Evolutionary conservation across 2,888 invertebrate genomes (phyloP), one percentile per base, ranked within the genome.

Genomic region (Eristalinus aeneus): DNA sequence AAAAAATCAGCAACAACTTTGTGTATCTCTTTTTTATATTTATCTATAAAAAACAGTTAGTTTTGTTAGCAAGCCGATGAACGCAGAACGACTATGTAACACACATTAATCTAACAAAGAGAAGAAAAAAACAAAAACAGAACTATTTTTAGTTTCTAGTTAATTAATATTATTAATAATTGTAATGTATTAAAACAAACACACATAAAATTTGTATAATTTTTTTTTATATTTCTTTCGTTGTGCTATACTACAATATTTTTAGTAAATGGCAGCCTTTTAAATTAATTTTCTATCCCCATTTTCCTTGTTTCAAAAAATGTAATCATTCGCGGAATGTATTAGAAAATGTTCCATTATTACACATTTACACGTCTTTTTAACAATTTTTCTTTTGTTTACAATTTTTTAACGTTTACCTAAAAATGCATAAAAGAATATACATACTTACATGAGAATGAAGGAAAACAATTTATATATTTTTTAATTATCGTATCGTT

Each of bases 41-140:
- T 88, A 78, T 89, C 88, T 88, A 89, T 86, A 81, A 87, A 88
- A 89, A 88, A 88, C 73, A 82, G 88, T 88, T 85, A 88, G 88
- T 88, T 88, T 87, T 89, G 88, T 88, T 88, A 88, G 83, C 67
- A 87, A 78, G 72, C 88, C 82, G 73, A 36, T 39, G 75, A 65
- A 77, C 12, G 73, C 74, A 61, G 73, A 77, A 69, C 27, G 31
- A 58, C 61, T 56, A 81, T 68, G 71, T 56, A 58, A 81, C 82
- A 82, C 79, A 76, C 76, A 64, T 78, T 72, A 71, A 79, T 79
- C 81, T 72, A 76, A 65, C 46, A 63, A 72, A 61, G 75, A 78
- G 36, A 68, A 65, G 71, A 85, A 81, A 88, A 84, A 80, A 87
- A 88, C 87, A 80, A 79, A 84, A 88, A 75, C 78, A 84, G 64